Conservation (phyloP, 1,140 invertebrate genomes). For the Musca vetustissima region DNA sequence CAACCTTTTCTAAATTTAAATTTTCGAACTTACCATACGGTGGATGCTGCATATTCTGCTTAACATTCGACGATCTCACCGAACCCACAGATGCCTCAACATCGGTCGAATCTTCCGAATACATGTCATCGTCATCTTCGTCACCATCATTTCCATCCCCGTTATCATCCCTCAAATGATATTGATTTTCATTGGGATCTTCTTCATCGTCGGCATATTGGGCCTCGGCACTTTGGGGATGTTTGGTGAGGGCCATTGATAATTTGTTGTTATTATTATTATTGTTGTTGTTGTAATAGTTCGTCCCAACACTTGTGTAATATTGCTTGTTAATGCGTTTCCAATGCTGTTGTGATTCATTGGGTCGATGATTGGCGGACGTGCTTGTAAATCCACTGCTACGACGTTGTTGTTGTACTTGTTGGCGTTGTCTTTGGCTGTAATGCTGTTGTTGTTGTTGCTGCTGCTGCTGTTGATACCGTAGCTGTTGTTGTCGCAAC, state of each 20-base stretch:
- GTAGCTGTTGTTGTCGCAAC: neutral
- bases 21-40: conserved; percentile 27
- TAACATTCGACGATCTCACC: conserved; percentile 10
- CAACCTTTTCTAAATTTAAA: no score
- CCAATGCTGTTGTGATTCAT: conserved; percentile 6
- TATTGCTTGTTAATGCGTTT: conserved; percentile 12
- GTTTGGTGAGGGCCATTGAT: conserved; percentile 18
- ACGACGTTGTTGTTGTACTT: neutral
- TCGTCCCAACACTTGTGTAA: neutral
- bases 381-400: neutral
- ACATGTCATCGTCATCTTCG: conserved; percentile 5
- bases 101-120: neutral
- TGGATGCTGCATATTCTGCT: neutral
- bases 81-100: conserved; percentile 7
- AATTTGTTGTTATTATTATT: conserved; percentile 19
- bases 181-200: conserved; percentile 15
- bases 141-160: neutral
- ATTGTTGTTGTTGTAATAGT: neutral
- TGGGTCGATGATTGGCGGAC: neutral
- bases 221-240: conserved; percentile 10
- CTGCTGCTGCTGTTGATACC: neutral
- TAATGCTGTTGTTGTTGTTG: neutral
- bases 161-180: conserved; percentile 8
- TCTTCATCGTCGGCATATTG: conserved; percentile 20
- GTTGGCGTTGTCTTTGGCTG: neutral